Evolutionary conservation across 2,113 vertebrate genomes (phyloP).

Genomic region (Tragelaphus scriptus): DNA sequence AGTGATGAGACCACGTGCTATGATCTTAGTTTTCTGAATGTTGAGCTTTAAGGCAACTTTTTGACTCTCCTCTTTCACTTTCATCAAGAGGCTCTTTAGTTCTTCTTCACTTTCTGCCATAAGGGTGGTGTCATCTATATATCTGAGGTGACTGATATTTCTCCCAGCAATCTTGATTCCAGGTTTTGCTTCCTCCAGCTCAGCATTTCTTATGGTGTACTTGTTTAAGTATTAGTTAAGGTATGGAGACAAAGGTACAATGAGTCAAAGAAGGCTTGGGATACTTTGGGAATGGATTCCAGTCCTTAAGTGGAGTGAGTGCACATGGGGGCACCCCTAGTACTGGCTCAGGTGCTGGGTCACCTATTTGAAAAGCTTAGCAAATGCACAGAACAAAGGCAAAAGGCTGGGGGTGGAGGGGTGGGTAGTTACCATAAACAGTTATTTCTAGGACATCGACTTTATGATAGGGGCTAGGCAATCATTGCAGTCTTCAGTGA

Average conservation of each 20-base stretch:
- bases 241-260: neutral
- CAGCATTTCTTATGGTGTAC: neutral
- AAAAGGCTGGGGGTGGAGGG: neutral
- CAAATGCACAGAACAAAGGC: neutral
- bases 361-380: neutral
- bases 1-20: neutral
- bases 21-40: neutral
- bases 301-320: fast-evolving
- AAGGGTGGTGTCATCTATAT: neutral
- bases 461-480: neutral
- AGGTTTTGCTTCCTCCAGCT: neutral
- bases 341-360: neutral
- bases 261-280: neutral
- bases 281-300: fast-evolving
- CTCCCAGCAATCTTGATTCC: neutral
- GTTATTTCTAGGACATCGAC: neutral
- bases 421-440: neutral
- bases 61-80: neutral
- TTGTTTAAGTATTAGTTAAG: neutral
- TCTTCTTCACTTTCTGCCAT: neutral
- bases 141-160: neutral
- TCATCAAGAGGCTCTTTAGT: neutral
- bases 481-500: neutral
- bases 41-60: neutral
- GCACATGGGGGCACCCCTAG: fast-evolving